Conservation (phyloP, 1,140 invertebrate genomes). For the Zaprionus kolodkinae region DNA sequence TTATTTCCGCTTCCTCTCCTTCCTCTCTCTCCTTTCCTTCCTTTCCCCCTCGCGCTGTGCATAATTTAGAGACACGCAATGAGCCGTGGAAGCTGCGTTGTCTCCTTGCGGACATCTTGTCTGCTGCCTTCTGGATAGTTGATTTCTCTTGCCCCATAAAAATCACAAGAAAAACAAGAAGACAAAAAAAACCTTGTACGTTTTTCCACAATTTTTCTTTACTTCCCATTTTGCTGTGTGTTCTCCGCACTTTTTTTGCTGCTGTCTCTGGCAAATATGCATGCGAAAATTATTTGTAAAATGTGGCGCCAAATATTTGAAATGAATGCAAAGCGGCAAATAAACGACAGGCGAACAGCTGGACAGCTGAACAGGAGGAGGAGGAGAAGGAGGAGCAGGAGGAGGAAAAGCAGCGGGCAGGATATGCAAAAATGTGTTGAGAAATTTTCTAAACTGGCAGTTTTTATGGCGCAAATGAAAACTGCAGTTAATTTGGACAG, state of each 20-base stretch:
- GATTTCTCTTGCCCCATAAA: slow-evolving; percentile 46
- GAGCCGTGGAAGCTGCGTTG: slow-evolving; percentile 50
- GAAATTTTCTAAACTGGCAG: slow-evolving; percentile 34
- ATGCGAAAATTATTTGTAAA: slow-evolving; percentile 74
- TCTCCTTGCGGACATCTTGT: slow-evolving; percentile 55
- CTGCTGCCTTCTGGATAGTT: slow-evolving; percentile 52
- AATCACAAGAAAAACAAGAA: slow-evolving; percentile 44
- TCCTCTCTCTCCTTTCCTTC: slow-evolving; percentile 14
- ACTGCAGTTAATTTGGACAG: slow-evolving; percentile 3
- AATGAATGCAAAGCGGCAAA: slow-evolving; percentile 76
- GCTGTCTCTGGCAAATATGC: slow-evolving; percentile 62
- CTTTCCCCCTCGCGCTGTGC: slow-evolving; percentile 36
- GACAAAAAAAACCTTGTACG: slow-evolving; percentile 36
- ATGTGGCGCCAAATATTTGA: slow-evolving; percentile 75
- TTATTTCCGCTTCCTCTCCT: slow-evolving; percentile 33
- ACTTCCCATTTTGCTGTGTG: neutral
- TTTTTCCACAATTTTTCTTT: slow-evolving; percentile 29
- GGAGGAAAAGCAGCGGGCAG: neutral
- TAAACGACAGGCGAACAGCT: slow-evolving; percentile 62
- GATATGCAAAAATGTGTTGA: slow-evolving; percentile 53
- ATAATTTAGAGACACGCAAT: slow-evolving; percentile 77
- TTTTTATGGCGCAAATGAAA: slow-evolving; percentile 7
- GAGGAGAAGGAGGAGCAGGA: neutral
- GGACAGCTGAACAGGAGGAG: neutral
- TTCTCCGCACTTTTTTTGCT: neutral